Percentiles rank a stretch among this genome's conserved stretches.
Conservation (phyloP, 2,797 vertebrate genomes). For the Anguilla marmorata region DNA sequence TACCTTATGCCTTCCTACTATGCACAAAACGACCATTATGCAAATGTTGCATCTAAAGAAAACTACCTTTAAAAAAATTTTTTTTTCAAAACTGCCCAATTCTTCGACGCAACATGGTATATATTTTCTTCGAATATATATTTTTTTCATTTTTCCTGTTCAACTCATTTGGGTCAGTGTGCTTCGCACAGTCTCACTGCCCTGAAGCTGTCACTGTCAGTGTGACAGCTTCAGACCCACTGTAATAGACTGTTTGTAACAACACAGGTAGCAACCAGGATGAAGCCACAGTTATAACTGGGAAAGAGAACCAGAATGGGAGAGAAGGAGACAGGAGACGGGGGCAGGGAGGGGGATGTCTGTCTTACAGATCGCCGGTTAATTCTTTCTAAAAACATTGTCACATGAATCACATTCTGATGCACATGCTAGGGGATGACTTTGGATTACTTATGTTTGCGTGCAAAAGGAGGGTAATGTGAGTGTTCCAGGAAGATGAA, state of each 20-base stretch:
- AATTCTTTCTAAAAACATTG: background rate
- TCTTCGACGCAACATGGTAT: slow-evolving; percentile 1
- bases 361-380: background rate
- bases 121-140: background rate
- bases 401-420: background rate
- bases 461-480: background rate
- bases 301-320: slow-evolving; percentile 10
- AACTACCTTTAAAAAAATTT: background rate
- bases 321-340: background rate
- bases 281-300: slow-evolving; percentile 40
- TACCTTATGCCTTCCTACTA: slow-evolving; percentile 47
- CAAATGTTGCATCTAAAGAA: slow-evolving; percentile 27
- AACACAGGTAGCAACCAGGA: slow-evolving; percentile 37
- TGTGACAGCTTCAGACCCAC: slow-evolving; percentile 5
- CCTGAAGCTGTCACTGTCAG: background rate
- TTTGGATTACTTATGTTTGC: background rate
- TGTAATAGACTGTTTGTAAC: slow-evolving; percentile 19
- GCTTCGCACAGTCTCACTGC: background rate
- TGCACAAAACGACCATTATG: slow-evolving; percentile 52
- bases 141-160: background rate
- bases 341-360: background rate
- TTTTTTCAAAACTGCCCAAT: background rate
- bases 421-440: too few relatives aligned
- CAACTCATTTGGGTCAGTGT: background rate
- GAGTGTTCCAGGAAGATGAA: background rate